Conservation (phyloP, 2,888 invertebrate genomes). For the Leucoma salicis region DNA sequence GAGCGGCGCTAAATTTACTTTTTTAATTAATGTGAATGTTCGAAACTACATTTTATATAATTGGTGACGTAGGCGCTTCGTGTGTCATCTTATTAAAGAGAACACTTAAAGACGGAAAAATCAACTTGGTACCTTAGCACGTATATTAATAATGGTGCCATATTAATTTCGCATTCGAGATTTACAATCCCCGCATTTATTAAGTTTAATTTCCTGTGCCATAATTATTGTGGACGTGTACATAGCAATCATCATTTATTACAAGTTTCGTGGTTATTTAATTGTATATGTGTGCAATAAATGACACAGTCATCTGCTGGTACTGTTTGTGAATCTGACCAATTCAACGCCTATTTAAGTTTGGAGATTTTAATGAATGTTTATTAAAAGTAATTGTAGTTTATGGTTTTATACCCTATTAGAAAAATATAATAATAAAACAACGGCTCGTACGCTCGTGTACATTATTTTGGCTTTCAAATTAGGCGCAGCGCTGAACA, state of each 20-base stretch:
- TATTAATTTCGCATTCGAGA: not conserved
- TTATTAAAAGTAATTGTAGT: too few species aligned
- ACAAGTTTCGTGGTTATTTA: slow-evolving; percentile 2
- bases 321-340: too few species aligned
- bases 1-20: slow-evolving; percentile 41
- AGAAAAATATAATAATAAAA: too few species aligned
- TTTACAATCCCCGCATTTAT: slow-evolving; percentile 18
- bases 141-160: not conserved
- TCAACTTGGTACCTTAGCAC: not conserved
- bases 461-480: slow-evolving; percentile 58
- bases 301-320: too few species aligned
- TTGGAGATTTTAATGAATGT: too few species aligned
- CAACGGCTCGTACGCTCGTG: slow-evolving; percentile 38
- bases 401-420: too few species aligned
- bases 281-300: too few species aligned
- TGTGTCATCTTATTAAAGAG: slow-evolving; percentile 11
- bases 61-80: slow-evolving; percentile 12
- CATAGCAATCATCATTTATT: slow-evolving; percentile 30
- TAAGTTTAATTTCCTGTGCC: slow-evolving; percentile 22
- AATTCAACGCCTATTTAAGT: too few species aligned
- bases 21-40: slow-evolving; percentile 41
- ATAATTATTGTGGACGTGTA: slow-evolving; percentile 8
- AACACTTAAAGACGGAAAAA: not conserved
- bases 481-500: slow-evolving; percentile 53
- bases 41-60: slow-evolving; percentile 23